Conservation (phyloP, 1,140 invertebrate genomes). For the Drosophila athabasca region DNA sequence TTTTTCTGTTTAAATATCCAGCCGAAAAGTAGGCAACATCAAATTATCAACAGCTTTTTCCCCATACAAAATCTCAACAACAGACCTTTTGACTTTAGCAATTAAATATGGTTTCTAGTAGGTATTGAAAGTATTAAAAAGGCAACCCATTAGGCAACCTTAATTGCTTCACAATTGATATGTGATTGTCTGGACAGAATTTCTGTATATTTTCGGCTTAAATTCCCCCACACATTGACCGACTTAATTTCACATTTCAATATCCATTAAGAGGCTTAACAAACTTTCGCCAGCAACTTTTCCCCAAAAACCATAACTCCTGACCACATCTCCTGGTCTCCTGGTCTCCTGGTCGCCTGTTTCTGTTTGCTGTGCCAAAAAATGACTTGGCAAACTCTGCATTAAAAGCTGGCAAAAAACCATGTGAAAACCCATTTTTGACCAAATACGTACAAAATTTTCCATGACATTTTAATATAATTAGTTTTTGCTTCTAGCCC, state of each 20-base stretch:
- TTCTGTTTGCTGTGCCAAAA: constrained; percentile 42
- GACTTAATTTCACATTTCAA: constrained; percentile 36
- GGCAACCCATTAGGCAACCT: constrained; percentile 2
- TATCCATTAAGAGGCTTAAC: constrained; percentile 37
- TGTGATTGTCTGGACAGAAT: too few species aligned
- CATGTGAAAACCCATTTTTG: constrained; percentile 53
- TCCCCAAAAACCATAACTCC: constrained; percentile 23
- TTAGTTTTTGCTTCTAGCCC: constrained; percentile 74
- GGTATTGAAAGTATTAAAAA: too few species aligned
- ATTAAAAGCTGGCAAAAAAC: constrained; percentile 60
- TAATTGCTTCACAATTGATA: constrained; percentile 26
- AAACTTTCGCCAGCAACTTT: constrained; percentile 33
- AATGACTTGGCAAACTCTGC: constrained; percentile 68
- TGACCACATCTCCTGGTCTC: constrained; percentile 35
- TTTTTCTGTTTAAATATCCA: too few species aligned
- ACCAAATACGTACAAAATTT: constrained; percentile 55
- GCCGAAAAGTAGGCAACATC: neutral
- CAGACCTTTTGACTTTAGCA: neutral
- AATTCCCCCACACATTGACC: constrained; percentile 12
- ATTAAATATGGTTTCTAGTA: too few species aligned
- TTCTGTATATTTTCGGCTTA: too few species aligned
- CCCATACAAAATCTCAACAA: neutral
- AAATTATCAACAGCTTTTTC: neutral
- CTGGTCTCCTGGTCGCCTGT: too few species aligned
- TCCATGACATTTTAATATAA: constrained; percentile 81